Conservation (phyloP, 1,140 invertebrate species). For the Cotesia chilonis region DNA sequence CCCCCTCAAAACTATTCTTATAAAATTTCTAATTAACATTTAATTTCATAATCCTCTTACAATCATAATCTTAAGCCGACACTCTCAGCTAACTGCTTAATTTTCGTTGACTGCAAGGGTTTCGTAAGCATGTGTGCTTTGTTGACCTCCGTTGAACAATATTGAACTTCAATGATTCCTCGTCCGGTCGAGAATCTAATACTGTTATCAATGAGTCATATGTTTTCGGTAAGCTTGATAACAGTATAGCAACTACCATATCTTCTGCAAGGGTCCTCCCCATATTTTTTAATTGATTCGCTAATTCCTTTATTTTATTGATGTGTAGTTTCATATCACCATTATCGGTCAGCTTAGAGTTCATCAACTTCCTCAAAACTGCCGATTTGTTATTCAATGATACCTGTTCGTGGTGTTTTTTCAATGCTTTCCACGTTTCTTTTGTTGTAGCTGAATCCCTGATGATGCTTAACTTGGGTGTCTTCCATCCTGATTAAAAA, state of each 20-base stretch:
- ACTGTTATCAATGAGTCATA: constrained; percentile 6
- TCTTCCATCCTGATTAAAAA: background rate
- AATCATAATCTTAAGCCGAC: too few species aligned
- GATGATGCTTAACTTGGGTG: constrained; percentile 10
- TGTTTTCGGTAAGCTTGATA: constrained; percentile 10
- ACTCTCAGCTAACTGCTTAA: too few species aligned
- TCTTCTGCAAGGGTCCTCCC: constrained; percentile 11
- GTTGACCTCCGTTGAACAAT: too few species aligned
- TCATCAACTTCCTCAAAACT: background rate
- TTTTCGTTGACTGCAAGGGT: too few species aligned
- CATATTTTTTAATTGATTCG: constrained; percentile 7
- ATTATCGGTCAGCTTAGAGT: background rate
- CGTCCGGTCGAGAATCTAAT: constrained; percentile 18
- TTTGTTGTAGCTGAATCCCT: constrained; percentile 1
- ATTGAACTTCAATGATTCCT: background rate
- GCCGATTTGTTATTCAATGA: constrained; percentile 8
- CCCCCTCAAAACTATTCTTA: too few species aligned
- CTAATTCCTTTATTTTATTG: background rate
- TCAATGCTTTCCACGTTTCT: background rate
- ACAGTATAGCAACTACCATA: constrained; percentile 7
- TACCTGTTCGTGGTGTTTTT: constrained; percentile 7
- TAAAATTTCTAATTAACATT: too few species aligned
- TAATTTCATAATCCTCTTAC: too few species aligned
- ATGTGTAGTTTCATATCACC: constrained; percentile 18
- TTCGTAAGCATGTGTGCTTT: too few species aligned